Evolutionary conservation across 2,797 vertebrate genomes (phyloP).

Genomic region (Platyrinchus mystaceus): DNA sequence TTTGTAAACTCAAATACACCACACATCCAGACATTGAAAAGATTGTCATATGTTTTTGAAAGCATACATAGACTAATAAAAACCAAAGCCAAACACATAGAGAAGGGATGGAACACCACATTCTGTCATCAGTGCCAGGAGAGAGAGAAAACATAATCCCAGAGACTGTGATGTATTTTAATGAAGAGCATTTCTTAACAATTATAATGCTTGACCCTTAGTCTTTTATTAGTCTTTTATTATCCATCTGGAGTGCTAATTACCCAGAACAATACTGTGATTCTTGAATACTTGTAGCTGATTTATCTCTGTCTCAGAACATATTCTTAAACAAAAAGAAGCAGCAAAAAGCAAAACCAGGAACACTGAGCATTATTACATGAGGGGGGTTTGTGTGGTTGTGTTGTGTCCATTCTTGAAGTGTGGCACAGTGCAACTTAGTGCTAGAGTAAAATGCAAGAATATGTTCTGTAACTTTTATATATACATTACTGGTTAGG

Average conservation of each 20-base stretch:
- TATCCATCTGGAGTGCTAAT: slow-evolving; percentile 1
- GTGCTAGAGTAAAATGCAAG: not conserved
- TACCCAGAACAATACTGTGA: not conserved
- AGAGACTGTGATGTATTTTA: not conserved
- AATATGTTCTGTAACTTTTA: not conserved
- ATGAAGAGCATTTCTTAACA: not conserved
- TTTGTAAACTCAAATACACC: not conserved
- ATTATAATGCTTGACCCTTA: not conserved
- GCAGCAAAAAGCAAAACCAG: not conserved
- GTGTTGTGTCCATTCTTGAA: not conserved
- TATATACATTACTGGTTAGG: not conserved
- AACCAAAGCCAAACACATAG: not conserved
- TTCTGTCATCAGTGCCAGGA: not conserved
- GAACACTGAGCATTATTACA: not conserved
- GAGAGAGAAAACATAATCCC: not conserved
- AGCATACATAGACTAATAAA: not conserved
- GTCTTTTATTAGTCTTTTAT: not conserved
- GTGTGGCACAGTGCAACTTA: not conserved
- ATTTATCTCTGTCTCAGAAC: not conserved
- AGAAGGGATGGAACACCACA: not conserved
- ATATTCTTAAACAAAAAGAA: not conserved
- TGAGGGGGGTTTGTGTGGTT: not conserved
- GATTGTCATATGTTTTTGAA: not conserved
- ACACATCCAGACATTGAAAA: not conserved
- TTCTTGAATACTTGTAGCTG: not conserved